Base-by-base conservation (phyloP, 1,140 invertebrate species). In the Sipha flava region DNA sequence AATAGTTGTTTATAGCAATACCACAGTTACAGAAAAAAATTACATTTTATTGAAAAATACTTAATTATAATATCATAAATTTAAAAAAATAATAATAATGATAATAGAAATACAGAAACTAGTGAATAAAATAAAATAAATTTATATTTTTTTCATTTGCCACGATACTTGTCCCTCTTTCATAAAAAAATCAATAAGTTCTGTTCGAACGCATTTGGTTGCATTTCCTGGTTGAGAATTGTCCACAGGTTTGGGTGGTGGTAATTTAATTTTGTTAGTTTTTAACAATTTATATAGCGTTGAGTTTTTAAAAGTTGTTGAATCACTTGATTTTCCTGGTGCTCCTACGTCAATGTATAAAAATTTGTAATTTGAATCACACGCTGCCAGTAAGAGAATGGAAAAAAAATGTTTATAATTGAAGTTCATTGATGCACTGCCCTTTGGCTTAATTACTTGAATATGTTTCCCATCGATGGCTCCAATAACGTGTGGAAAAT, bases 371-470 rank as follows among this genome's bases (percentile, higher is more conserved):
- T 79, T 54, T 52, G 47, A 57, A 79, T 79, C 73, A 54, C 47
- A 54, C 23, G 31, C 49, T 34, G 59, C 47, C 34, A 72, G 29
- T 47, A 72, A 49, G 62, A 87, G 84, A 79, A 87, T 85, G 79
- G 85, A 86, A 82, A 84, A 83, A n/a, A 80, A 84, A 34, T 84
- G 82, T 84, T 89, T 88, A 82, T 88, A 89, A 82, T 88, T 88
- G 81, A 84, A 88, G 81, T 84, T 87, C n/a, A 82, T 73, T 10
- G 85, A 85, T 77, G 84, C 85, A 83, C 81, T 82, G 73, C 85
- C 82, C 57, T 81, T 79, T 62, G 86, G 85, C 66, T 77, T 66
- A 79, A 84, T 82, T 12, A 82, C 77, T 23, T 79, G 57, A 37
- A 82, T 70, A 59, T 81, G 73, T 54, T 79, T 79, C 45, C 73